Evolutionary conservation across 2,113 vertebrate species (phyloP), one percentile per base, ranked within the genome.

Genomic region (Panurus biarmicus): DNA sequence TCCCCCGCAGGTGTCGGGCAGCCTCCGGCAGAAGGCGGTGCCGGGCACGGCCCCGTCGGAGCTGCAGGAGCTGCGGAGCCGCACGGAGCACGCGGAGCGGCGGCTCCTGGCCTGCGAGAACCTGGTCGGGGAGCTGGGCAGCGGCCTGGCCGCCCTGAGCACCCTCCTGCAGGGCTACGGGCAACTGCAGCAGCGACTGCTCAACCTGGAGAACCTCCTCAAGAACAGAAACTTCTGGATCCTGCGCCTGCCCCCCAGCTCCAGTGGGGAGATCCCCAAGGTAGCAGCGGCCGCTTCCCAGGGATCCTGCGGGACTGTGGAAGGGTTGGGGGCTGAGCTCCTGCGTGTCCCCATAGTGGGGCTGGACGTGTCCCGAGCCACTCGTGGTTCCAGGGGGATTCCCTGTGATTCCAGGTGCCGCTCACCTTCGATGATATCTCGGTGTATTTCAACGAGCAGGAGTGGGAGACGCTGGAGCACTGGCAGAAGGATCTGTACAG

Each of bases 181-280:
- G 62, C 95, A 96, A 47, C 93, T 98, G 50, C 97, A 97, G 95
- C 77, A 92, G 92, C 96, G 97, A 6, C 95, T 98, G 67, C 94
- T 97, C 79, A 98, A 97, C 44, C 70, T 98, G 95, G 98, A 98
- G 96, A 98, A 98, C 71, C 92, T 98, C 35, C 97, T 98, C 6
- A 97, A 96, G 80, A 98, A 98, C 95, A 96, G 98, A 73, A 98
- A 98, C 12, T 98, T 98, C 89, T 98, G 98, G 98, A 96, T 98
- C 76, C 89, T 98, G 78, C 94, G 97, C 14, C 95, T 97, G 44
- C 97, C 96, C 11, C 97, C 97, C 0, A 4, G 61, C 47, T 90
- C 94, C 65, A 67, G 86, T 0, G 97, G 97, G 2, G 97, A 98
- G 54, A 67, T 96, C 19, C 97, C 97, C 85, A 97, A 98, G 97